Evolutionary conservation across 2,888 invertebrate species (phyloP), one percentile per base, ranked within the genome.

Genomic region (Choreutis nemorana): DNA sequence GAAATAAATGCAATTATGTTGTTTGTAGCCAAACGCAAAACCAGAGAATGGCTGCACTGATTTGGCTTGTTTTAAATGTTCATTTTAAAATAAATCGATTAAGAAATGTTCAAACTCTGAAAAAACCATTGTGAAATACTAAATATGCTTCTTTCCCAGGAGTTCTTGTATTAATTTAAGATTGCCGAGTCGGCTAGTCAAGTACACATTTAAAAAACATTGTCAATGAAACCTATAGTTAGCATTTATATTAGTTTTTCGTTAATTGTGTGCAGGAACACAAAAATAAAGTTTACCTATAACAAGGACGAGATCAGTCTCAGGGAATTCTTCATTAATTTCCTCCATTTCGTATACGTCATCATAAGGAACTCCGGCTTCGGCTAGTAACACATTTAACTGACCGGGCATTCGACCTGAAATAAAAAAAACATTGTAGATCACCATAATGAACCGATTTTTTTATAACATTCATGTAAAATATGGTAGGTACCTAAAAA

Each of bases 351-450:
- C 94, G 39, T 89, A 81, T 0, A 93, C 89, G 45, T 93, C 87
- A 58, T 94, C 94, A 53, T 94, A 94, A 0, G 93, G 91, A 1
- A 94, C 93, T n/a, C 94, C 94, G 3, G 94, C 94, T 71, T 94
- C 94, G 0, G 94, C 94, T 30, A 94, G 79, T 35, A 94, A 71
- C n/a, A 94, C 94, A 56, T 94, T 94, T 50, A 94, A 64, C 58
- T 94, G 94, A 6, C 94, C 94, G 12, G 94, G 94, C 94, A 94
- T 94, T 36, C 94, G 87, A 32, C 92, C 91, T 90, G 50, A 2
- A 30, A 23, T 35, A 7, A n/a, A n/a, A n/a, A n/a, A n/a, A n/a
- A n/a, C 11, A 31, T 29, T 23, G 10, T 14, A 10, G 6, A 20
- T 8, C 9, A 5, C 3, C n/a, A 26, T 10, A 7, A 22, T 8